Conservation (phyloP, 2,113 vertebrate genomes). For the Rhabdornis inornatus region DNA sequence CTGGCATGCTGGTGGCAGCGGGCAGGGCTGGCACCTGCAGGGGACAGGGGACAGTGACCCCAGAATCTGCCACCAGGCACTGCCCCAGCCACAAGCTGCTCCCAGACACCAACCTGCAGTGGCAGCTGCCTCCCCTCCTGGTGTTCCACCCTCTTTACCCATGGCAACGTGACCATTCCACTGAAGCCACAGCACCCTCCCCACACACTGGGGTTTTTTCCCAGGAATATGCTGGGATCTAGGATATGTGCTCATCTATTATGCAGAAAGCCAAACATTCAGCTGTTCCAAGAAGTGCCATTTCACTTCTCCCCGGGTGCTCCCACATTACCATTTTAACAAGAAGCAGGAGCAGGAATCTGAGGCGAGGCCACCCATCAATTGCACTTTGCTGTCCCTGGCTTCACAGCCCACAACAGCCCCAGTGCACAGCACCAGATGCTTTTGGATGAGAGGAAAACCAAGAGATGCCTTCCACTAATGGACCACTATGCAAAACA, state of each 20-base stretch:
- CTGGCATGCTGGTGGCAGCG: rapidly evolving
- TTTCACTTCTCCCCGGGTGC: background rate
- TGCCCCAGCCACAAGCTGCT: background rate
- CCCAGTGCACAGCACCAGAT: rapidly evolving
- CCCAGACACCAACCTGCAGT: background rate
- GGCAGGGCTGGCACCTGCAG: background rate
- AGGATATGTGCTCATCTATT: background rate
- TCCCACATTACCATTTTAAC: background rate
- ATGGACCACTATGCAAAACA: background rate
- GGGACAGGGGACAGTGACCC: background rate
- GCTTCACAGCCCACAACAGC: background rate
- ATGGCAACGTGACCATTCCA: rapidly evolving
- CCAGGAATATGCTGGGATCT: background rate
- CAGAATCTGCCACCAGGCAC: background rate
- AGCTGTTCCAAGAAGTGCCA: background rate
- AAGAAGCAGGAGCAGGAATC: background rate
- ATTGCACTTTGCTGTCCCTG: background rate
- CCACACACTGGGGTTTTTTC: rapidly evolving
- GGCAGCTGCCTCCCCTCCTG: background rate
- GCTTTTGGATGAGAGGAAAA: background rate
- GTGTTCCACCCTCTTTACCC: background rate
- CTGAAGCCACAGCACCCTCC: background rate
- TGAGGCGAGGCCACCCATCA: background rate
- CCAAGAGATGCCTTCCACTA: background rate
- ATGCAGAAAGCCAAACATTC: background rate